A percentile compares a stretch with the other conserved stretches of the same genome.
phyloP scores from a whole-genome alignment of 2,888 invertebrate genomes.

The Eutolmus rufibarbis region DNA sequence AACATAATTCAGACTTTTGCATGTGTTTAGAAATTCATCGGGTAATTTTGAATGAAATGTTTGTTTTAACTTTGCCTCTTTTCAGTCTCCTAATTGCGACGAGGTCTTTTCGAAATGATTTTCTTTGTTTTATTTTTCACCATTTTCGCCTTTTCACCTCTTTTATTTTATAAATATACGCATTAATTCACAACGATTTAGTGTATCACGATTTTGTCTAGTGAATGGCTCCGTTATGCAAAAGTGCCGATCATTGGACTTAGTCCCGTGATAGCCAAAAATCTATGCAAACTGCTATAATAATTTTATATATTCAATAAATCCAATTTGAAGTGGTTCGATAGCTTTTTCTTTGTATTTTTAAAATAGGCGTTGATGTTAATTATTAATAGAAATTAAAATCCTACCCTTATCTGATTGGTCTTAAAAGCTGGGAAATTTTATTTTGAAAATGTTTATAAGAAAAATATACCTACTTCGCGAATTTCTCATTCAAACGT shows the following conservation, averaged over 20 bases:
- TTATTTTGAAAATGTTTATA: background rate
- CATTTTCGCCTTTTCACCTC: background rate
- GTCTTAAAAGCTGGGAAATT: background rate
- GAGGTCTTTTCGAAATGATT: background rate
- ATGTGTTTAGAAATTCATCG: background rate
- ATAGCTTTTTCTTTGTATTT: background rate
- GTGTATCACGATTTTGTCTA: background rate
- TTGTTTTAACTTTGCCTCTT: slow-evolving; percentile 1
- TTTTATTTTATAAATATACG: background rate
- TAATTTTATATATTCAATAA: background rate
- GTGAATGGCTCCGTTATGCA: background rate
- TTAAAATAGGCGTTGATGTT: background rate
- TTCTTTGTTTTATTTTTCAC: background rate
- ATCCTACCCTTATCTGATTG: background rate
- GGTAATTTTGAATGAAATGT: slow-evolving; percentile 1
- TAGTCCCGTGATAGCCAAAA: background rate
- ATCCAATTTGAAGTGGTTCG: background rate
- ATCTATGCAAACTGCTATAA: background rate
- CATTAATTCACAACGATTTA: background rate
- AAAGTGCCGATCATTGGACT: background rate
- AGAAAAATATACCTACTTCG: background rate
- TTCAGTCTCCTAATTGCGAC: background rate
- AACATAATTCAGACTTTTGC: slow-evolving; percentile 19
- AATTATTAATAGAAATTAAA: background rate
- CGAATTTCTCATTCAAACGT: background rate